Base-by-base conservation (phyloP, 2,888 invertebrate genomes). In the Tetramorium bicarinatum region DNA sequence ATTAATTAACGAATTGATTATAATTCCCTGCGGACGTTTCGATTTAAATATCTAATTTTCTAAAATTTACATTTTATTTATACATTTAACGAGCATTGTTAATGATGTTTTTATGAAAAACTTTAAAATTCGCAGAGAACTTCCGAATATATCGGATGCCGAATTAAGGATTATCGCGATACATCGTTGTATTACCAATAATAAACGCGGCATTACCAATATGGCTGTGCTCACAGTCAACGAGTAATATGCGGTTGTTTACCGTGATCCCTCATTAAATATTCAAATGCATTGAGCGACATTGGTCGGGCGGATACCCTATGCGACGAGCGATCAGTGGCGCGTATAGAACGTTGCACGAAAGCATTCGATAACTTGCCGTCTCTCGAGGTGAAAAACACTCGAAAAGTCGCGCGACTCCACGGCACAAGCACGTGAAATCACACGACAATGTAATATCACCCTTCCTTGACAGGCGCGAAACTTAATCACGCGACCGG, bases 211-310 rank as follows among this genome's bases (percentile, higher is more conserved):
- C 25, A 80, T 80, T 79, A 72, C 34, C 56, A 61, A 34, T 72
- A 72, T 61, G 59, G 59, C 25, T 34, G 21, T 62, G 59, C 29
- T 61, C 59, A 80, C 9, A 59, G 59, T 72, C 59, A 49, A 9
- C 79, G 72, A 59, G 72, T 47, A 62, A 82, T 82, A 62, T 82
- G 34, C 34, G 52, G 29, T 62, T 64, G 52, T 75, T 75, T 64
- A 82, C 64, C 77, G 29, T 47, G 81, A 82, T 75, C 72, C 83
- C 86, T 89, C 88, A 85, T 89, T 89, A 87, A 89, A 89, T 87
- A 89, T 89, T 89, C 86, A 89, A 89, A 89, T 87, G 80, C 69
- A 80, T 72, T 81, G 85, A 69, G 44, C 56, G 86, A 59, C 38
- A 85, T 76, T 74, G 81, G 62, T 74, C 75, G 79, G 52, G 74